phyloP scores from a whole-genome alignment of 2,113 vertebrate species.

The Nematolebias whitei region DNA sequence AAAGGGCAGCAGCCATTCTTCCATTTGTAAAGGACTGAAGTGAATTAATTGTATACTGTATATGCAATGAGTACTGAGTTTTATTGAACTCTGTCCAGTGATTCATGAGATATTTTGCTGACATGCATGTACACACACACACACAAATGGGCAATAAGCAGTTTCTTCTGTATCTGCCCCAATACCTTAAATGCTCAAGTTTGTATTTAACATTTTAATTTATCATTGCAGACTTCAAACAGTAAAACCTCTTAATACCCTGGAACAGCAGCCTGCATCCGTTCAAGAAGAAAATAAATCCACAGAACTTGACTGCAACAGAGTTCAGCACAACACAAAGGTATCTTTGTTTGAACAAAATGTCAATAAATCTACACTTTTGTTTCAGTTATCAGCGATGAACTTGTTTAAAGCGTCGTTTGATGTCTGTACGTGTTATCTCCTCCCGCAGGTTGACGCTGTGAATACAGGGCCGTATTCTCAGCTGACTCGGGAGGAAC shows the following conservation, averaged over 20 bases:
- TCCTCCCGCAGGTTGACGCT: slow-evolving; percentile 43
- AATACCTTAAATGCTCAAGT: background rate
- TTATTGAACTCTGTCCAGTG: too few relatives aligned
- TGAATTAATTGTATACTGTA: too few relatives aligned
- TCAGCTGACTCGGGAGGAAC: slow-evolving; percentile 89
- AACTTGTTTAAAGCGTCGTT: background rate
- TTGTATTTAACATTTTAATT: background rate
- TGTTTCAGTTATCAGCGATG: background rate
- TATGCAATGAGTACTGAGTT: too few relatives aligned
- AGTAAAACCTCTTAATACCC: slow-evolving; percentile 89
- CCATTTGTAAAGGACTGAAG: too few relatives aligned
- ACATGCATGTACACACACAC: background rate
- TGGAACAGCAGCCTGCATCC: slow-evolving; percentile 66
- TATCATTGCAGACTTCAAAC: slow-evolving; percentile 84
- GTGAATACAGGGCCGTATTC: slow-evolving; percentile 83
- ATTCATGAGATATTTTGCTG: too few relatives aligned
- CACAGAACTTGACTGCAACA: slow-evolving; percentile 3
- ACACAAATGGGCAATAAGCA: too few relatives aligned
- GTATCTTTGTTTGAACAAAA: slow-evolving; percentile 38
- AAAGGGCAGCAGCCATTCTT: too few relatives aligned
- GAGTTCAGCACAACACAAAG: slow-evolving; percentile 53
- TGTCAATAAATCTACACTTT: background rate
- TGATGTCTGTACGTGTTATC: background rate
- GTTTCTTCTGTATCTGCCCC: background rate
- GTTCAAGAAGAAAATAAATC: slow-evolving; percentile 65